Percentiles rank a stretch among this genome's conserved stretches.
Conservation (phyloP, 1,140 invertebrate species). For the Zaprionus ghesquierei region DNA sequence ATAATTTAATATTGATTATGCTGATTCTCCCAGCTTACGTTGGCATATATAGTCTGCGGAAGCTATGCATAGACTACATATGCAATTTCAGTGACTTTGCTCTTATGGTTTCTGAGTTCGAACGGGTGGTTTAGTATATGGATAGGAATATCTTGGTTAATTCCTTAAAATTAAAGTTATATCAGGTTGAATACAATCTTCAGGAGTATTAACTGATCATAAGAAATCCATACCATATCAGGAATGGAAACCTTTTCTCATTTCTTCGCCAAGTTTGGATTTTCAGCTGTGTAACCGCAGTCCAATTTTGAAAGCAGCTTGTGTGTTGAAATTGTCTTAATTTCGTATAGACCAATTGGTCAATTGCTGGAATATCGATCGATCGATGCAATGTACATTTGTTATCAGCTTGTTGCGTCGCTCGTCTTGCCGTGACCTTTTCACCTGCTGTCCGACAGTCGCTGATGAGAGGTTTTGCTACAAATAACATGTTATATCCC, state of each 20-base stretch:
- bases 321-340: conserved; percentile 1
- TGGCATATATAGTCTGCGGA: neutral
- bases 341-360: conserved; percentile 1
- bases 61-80: neutral
- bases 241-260: neutral
- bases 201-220: neutral
- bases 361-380: neutral
- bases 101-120: neutral
- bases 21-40: neutral
- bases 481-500: conserved; percentile 55
- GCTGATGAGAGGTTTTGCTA: conserved; percentile 46
- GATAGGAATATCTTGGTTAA: neutral
- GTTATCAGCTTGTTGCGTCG: conserved; percentile 8
- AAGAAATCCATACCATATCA: neutral
- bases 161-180: neutral
- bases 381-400: too few species aligned
- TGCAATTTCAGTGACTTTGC: neutral
- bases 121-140: neutral
- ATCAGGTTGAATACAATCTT: too few species aligned
- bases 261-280: conserved; percentile 1
- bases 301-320: neutral
- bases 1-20: neutral
- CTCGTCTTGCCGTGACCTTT: conserved; percentile 34
- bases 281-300: conserved; percentile 56
- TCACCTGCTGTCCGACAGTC: conserved; percentile 47